phyloP scores from a whole-genome alignment of 2,113 vertebrate genomes.

The Fregata magnificens region DNA sequence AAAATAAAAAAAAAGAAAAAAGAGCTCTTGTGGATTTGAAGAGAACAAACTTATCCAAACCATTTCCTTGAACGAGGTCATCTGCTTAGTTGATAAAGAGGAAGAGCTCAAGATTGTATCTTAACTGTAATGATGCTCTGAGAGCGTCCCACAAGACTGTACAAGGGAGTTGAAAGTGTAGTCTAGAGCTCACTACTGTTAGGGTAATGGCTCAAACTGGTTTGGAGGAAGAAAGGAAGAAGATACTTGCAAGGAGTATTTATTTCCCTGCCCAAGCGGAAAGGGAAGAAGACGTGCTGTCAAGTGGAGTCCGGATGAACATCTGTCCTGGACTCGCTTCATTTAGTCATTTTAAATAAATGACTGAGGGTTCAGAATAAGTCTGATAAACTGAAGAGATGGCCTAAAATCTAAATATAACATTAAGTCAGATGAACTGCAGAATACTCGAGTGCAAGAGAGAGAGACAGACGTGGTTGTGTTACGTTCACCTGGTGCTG shows the following conservation, averaged over 20 bases:
- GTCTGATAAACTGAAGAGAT: background rate
- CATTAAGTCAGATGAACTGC: background rate
- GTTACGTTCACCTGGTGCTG: background rate
- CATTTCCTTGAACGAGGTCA: background rate
- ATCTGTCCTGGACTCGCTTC: background rate
- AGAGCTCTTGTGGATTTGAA: background rate
- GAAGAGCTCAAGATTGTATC: background rate
- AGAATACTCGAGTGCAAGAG: background rate
- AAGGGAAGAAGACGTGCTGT: background rate
- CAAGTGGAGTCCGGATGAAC: background rate
- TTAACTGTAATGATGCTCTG: background rate
- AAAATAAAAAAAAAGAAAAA: background rate
- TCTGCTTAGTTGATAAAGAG: background rate
- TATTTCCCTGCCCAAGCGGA: background rate
- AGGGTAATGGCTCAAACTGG: background rate
- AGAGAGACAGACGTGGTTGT: background rate
- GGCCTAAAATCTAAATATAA: background rate
- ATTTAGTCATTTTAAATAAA: background rate
- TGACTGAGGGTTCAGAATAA: background rate
- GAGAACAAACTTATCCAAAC: background rate
- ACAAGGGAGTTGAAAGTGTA: background rate
- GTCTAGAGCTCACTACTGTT: background rate
- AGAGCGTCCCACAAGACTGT: background rate
- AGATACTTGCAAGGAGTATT: background rate
- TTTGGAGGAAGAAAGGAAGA: background rate